Evolutionary conservation across 1,140 invertebrate species (phyloP).

Genomic region (Drosophila asahinai): DNA sequence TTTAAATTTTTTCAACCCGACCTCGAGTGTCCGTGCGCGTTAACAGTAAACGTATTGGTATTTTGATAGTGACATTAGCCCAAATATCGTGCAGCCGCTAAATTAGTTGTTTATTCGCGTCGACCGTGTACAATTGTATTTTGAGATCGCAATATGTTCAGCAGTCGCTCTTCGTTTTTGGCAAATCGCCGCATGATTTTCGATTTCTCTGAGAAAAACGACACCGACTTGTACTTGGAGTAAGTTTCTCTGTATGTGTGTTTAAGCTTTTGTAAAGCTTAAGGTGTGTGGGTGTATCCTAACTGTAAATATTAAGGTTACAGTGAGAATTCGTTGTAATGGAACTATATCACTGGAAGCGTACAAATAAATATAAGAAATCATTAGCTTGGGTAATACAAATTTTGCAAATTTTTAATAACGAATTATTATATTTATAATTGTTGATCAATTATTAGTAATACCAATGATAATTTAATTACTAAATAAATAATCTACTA

Average conservation of each 20-base stretch:
- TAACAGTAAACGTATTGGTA: slow-evolving; percentile 47
- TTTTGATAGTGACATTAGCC: slow-evolving; percentile 24
- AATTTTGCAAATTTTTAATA: too few relatives aligned
- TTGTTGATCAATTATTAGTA: too few relatives aligned
- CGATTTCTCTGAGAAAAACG: slow-evolving; percentile 77
- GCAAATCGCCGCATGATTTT: slow-evolving; percentile 82
- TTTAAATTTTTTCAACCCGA: slow-evolving; percentile 49
- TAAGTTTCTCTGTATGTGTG: slow-evolving; percentile 48
- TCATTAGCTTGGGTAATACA: too few relatives aligned
- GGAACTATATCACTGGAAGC: too few relatives aligned
- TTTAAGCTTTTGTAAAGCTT: background rate
- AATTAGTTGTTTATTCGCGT: slow-evolving; percentile 58
- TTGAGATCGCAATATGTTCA: slow-evolving; percentile 63
- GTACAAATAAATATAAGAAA: background rate
- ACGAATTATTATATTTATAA: too few relatives aligned
- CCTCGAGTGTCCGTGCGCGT: slow-evolving; percentile 69
- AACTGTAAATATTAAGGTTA: slow-evolving; percentile 35
- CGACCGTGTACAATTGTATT: slow-evolving; percentile 59
- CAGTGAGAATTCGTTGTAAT: background rate
- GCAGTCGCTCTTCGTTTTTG: slow-evolving; percentile 68
- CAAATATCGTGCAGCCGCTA: slow-evolving; percentile 34
- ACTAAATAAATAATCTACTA: too few relatives aligned
- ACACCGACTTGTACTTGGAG: slow-evolving; percentile 72
- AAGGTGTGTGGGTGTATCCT: background rate
- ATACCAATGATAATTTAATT: too few relatives aligned